These are phyloP conservation scores for Leptoteleia sp. DNA, from an alignment of 1,140 invertebrate genomes.

Conservation along the genomic window DNA sequence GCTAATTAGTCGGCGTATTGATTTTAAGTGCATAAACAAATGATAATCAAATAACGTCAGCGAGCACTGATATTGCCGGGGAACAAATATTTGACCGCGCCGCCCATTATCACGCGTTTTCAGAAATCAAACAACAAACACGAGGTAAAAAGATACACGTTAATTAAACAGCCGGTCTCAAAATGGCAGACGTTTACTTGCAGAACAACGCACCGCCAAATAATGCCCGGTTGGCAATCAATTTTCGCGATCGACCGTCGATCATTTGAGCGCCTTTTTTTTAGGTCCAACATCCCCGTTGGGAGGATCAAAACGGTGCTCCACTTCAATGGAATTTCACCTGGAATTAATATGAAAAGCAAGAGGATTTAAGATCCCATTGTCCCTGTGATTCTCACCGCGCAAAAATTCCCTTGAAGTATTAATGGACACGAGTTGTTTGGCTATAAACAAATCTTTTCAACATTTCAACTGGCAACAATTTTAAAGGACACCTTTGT, in stretches of 20 bases:
- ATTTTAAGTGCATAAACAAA: not conserved
- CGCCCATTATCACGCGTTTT: constrained; percentile 41
- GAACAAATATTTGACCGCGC: constrained; percentile 26
- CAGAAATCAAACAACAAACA: constrained; percentile 23
- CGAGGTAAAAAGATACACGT: constrained; percentile 13
- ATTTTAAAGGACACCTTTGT: too few relatives aligned
- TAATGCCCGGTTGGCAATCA: not conserved
- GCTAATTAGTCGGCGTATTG: too few relatives aligned
- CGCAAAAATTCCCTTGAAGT: too few relatives aligned
- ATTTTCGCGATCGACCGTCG: constrained; percentile 20
- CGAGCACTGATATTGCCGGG: constrained; percentile 1
- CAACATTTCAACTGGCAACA: too few relatives aligned
- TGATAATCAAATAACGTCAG: constrained; percentile 12
- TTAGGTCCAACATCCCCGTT: not conserved
- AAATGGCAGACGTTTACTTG: constrained; percentile 1
- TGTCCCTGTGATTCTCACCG: too few relatives aligned
- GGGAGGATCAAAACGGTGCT: not conserved
- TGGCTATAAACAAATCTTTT: too few relatives aligned
- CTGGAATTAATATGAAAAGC: constrained; percentile 16
- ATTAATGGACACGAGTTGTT: too few relatives aligned
- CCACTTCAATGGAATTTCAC: too few relatives aligned
- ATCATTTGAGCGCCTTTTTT: constrained; percentile 25
- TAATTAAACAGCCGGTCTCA: constrained; percentile 13
- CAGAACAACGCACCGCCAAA: constrained; percentile 6
- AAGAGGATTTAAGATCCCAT: constrained; percentile 18